Conservation (phyloP, 2,888 invertebrate genomes). For the Eurytoma adleriae region DNA sequence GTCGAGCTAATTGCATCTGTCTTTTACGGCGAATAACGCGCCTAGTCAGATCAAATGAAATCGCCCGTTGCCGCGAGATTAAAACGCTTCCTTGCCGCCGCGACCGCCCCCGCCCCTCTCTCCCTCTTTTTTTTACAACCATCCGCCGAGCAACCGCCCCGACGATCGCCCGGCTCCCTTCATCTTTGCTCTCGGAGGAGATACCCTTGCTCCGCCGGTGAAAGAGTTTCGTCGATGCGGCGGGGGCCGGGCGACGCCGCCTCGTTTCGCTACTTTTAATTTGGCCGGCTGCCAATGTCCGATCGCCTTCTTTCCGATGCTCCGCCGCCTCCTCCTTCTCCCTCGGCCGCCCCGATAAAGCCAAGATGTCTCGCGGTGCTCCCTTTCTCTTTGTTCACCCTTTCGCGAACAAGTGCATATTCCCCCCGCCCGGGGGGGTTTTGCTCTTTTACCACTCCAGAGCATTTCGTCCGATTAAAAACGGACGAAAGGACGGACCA, state of each 20-base stretch:
- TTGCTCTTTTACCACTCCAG: background rate
- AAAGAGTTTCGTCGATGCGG: slow-evolving; percentile 5
- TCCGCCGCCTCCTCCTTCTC: background rate
- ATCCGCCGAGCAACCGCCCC: no score
- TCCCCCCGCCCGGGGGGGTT: background rate
- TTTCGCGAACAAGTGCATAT: slow-evolving; percentile 20
- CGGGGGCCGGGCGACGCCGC: background rate
- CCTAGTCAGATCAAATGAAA: slow-evolving; percentile 67
- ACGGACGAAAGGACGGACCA: background rate
- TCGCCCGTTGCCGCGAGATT: slow-evolving; percentile 40
- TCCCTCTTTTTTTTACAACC: background rate
- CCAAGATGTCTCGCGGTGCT: slow-evolving; percentile 28
- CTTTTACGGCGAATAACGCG: slow-evolving; percentile 67
- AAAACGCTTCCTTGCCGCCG: slow-evolving; percentile 42
- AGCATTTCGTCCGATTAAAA: slow-evolving; percentile 20
- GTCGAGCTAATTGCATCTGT: slow-evolving; percentile 73
- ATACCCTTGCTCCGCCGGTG: slow-evolving; percentile 19
- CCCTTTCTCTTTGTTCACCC: background rate
- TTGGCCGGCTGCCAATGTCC: slow-evolving; percentile 54
- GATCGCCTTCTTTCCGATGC: slow-evolving; percentile 41
- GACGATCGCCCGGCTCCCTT: background rate
- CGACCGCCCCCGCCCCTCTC: background rate
- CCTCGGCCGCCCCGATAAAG: background rate
- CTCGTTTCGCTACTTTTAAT: slow-evolving; percentile 50
- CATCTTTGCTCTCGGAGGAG: slow-evolving; percentile 18